These are phyloP conservation scores for Notocelia uddmanniana DNA, from an alignment of 2,888 invertebrate genomes.

Conservation along the genomic window DNA sequence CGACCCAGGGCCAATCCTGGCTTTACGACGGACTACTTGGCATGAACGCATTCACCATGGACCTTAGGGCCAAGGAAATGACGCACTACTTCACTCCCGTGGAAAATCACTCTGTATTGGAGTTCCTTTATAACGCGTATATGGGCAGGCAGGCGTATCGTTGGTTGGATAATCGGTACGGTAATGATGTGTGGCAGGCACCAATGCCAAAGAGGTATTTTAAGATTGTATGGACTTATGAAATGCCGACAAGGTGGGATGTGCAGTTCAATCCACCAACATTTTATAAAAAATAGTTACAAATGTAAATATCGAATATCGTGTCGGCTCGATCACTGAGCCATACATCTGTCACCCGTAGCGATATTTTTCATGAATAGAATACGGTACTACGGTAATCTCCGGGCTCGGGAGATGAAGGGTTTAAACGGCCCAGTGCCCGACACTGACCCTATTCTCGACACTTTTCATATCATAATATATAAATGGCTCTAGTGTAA, in stretches of 20 bases:
- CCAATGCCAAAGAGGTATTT: background rate
- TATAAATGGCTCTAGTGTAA: too few relatives aligned
- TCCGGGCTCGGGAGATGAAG: too few relatives aligned
- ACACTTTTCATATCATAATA: too few relatives aligned
- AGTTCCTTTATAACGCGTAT: conserved; percentile 21
- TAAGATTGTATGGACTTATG: background rate
- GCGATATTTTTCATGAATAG: too few relatives aligned
- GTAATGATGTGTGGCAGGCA: conserved; percentile 4
- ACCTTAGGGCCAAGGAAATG: conserved; percentile 11
- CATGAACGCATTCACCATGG: conserved; percentile 14
- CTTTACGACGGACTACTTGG: conserved; percentile 27
- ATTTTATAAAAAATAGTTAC: conserved; percentile 16
- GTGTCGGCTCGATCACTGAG: too few relatives aligned
- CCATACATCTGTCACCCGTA: too few relatives aligned
- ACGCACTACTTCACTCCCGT: conserved; percentile 31
- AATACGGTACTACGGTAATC: too few relatives aligned
- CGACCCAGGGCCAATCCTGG: conserved; percentile 18
- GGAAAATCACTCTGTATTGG: conserved; percentile 13
- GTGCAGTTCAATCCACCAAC: background rate
- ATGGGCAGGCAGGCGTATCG: conserved; percentile 20
- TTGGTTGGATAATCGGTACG: conserved; percentile 9
- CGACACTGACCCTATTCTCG: too few relatives aligned
- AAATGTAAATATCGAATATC: too few relatives aligned
- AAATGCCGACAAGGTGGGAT: background rate
- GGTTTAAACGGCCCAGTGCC: too few relatives aligned